Percentiles rank a stretch among this genome's conserved stretches.
Evolutionary conservation across 1,140 invertebrate species (phyloP).

Genomic region (Drosophila seguyi): DNA sequence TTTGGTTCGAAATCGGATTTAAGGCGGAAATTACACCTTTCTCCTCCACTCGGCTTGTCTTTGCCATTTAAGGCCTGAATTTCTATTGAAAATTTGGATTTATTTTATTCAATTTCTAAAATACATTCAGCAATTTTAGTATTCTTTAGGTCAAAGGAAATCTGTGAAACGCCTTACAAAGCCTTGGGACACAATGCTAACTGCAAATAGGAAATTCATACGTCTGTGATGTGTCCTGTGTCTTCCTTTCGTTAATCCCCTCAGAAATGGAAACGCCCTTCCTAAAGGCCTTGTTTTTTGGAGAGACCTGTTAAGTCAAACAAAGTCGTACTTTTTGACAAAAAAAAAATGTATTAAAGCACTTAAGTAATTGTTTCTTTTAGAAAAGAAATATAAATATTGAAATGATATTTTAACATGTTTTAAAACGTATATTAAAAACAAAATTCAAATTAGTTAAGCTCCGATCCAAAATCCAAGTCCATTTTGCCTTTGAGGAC

Average conservation of each 20-base stretch:
- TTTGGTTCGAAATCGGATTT: conserved; percentile 18
- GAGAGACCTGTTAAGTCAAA: neutral
- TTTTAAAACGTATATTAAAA: too few species aligned
- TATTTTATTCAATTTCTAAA: conserved; percentile 33
- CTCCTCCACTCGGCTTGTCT: neutral
- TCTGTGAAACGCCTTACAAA: conserved; percentile 49
- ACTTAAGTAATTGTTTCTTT: too few species aligned
- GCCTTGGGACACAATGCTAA: conserved; percentile 39
- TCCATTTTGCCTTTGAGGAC: too few species aligned
- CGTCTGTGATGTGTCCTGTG: conserved; percentile 7
- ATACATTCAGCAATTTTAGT: conserved; percentile 4
- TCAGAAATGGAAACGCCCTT: conserved; percentile 11
- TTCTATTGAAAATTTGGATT: conserved; percentile 52
- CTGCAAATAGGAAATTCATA: neutral
- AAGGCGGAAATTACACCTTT: conserved; percentile 15
- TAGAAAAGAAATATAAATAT: too few species aligned
- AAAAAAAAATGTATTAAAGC: neutral
- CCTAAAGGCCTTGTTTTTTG: neutral
- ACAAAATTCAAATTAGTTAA: too few species aligned
- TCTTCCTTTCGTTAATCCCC: conserved; percentile 12
- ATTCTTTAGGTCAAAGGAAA: conserved; percentile 10
- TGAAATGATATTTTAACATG: too few species aligned
- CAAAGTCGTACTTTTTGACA: neutral
- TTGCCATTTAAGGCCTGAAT: neutral
- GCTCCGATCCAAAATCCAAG: too few species aligned